These are phyloP conservation scores for Chrysocyon brachyurus DNA, from an alignment of 2,797 vertebrate species.

Conservation along the genomic window DNA sequence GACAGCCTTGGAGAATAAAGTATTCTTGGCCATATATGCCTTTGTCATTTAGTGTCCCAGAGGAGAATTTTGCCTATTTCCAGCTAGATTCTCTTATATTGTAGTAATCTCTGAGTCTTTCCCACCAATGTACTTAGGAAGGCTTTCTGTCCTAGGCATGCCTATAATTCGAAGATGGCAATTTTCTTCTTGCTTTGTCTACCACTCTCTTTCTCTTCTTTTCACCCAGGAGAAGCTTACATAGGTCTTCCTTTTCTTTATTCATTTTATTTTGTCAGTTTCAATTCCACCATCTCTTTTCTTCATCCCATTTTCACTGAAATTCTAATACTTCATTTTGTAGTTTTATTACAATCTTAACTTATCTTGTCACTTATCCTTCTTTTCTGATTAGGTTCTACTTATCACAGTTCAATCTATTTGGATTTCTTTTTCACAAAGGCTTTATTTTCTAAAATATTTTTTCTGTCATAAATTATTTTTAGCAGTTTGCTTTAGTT, in stretches of 20 bases:
- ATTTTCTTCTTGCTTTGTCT: background rate
- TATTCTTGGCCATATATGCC: background rate
- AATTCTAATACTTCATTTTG: background rate
- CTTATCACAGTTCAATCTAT: background rate
- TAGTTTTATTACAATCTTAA: background rate
- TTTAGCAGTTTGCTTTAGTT: background rate
- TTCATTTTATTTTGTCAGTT: background rate
- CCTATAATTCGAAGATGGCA: background rate
- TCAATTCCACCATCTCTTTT: background rate
- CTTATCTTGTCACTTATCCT: background rate
- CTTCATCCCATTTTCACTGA: background rate
- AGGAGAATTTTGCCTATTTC: background rate
- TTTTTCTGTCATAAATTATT: background rate
- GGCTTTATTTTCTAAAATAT: background rate
- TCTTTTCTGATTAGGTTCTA: background rate
- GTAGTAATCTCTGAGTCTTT: background rate
- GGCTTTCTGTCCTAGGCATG: background rate
- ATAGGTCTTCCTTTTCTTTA: background rate
- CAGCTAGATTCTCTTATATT: background rate
- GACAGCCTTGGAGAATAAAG: background rate
- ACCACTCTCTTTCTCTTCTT: background rate
- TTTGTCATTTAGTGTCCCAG: background rate
- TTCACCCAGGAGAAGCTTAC: background rate
- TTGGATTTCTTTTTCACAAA: background rate
- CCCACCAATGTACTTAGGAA: background rate